Evolutionary conservation across 2,797 vertebrate genomes (phyloP), one percentile per base, ranked within the genome.

Genomic region (Urocyon cinereoargenteus): DNA sequence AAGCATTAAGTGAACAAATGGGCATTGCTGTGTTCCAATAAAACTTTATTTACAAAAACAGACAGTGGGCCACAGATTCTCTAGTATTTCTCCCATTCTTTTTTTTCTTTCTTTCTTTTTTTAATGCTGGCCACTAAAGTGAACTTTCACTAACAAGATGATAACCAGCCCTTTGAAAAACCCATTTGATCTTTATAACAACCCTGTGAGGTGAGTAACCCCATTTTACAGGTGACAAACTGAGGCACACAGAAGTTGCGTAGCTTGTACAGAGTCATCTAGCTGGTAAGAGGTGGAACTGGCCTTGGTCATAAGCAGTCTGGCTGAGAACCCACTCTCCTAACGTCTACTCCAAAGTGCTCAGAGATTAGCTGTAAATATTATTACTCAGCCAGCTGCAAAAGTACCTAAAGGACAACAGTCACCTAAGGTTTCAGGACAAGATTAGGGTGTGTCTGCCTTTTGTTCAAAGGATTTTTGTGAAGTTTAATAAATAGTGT

Each of bases 1-100:
- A 86, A 51, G 9, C 40, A 16, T 16, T 36, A 61, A n/a, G 12
- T 40, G 62, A 87, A 53, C 16, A 45, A 53, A 55, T 51, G 31
- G 64, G 7, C 21, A 6, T n/a, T 8, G 16, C 83, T 34, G 14
- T 40, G 22, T 70, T 16, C 77, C 78, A 81, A 3, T 70, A 81
- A 91, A 84, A 81, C 75, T 78, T 70, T 53, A 79, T 59, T 89
- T 92, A 89, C 31, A 64, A 68, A 93, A 64, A 45, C 13, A 49
- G 6, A 40, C 49, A 15, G 1, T 3, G 22, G 34, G 26, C 26
- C n/a, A 5, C 11, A 40, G 51, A 87, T 34, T 81, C 70, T 79
- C 6, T 22, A 34, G 1, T 40, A 51, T 79, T 83, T 86, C 34
- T 82, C 78, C 12, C 34, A 49, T 34, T 18, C 36, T 13, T 62